A percentile compares a stretch with the other conserved stretches of the same genome.
These are phyloP conservation scores for Nebria salina DNA, from an alignment of 2,888 invertebrate species.

Conservation along the genomic window DNA sequence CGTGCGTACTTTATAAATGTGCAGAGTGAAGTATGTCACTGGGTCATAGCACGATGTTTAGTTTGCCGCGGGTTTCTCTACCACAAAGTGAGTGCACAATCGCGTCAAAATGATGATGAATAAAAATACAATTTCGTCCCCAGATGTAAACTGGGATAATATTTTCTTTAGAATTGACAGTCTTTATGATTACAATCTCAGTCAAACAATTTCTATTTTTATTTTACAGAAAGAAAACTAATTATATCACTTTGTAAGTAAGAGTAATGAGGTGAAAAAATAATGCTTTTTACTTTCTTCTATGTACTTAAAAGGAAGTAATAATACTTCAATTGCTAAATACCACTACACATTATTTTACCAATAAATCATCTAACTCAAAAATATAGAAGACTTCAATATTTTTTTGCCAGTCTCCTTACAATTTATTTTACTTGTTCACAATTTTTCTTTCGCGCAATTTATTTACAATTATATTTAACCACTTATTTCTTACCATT, in stretches of 20 bases:
- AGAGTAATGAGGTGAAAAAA: background rate
- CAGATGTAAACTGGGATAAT: background rate
- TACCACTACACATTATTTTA: too few relatives aligned
- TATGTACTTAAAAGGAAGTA: background rate
- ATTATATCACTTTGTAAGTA: background rate
- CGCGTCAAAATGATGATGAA: conserved; percentile 5
- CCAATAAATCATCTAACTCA: too few relatives aligned
- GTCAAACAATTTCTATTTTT: background rate
- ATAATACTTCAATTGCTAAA: background rate
- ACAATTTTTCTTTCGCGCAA: too few relatives aligned
- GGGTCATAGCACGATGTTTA: background rate
- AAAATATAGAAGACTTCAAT: too few relatives aligned
- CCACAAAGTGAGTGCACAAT: conserved; percentile 12
- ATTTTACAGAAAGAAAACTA: background rate
- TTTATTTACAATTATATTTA: too few relatives aligned
- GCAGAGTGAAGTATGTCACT: conserved; percentile 4
- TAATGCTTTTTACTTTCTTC: background rate
- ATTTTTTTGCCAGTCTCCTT: too few relatives aligned
- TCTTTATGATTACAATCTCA: background rate
- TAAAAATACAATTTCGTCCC: conserved; percentile 5
- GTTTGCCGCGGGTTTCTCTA: background rate
- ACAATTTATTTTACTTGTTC: too few relatives aligned
- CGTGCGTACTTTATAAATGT: conserved; percentile 9
- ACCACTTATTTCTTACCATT: too few relatives aligned
- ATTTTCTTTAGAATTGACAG: background rate